Evolutionary conservation across 1,140 invertebrate genomes (phyloP).

Genomic region (Potamilus streckersoni): DNA sequence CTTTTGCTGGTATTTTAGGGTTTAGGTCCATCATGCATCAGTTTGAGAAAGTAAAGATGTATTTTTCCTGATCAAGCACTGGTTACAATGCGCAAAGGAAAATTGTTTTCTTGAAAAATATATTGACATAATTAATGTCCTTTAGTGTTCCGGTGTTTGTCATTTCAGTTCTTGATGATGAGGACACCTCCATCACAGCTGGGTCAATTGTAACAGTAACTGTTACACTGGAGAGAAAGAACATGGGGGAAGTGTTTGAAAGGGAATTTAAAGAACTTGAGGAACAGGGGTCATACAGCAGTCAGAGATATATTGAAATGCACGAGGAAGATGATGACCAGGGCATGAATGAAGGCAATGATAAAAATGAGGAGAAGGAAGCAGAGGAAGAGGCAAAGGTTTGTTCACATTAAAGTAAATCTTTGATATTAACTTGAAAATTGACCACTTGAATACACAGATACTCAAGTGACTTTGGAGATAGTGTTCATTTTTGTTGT

Average conservation of each 20-base stretch:
- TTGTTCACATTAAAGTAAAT: not conserved
- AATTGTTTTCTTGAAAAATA: too few relatives aligned
- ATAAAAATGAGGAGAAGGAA: conserved; percentile 62
- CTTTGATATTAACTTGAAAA: conserved; percentile 19
- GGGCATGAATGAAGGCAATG: conserved; percentile 39
- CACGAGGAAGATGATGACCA: conserved; percentile 31
- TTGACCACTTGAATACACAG: conserved; percentile 51
- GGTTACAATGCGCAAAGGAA: too few relatives aligned
- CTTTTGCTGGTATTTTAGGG: too few relatives aligned
- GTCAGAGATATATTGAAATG: not conserved
- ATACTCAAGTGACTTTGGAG: conserved; percentile 54
- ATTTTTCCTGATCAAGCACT: too few relatives aligned
- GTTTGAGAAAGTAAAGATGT: too few relatives aligned
- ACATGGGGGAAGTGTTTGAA: conserved; percentile 82
- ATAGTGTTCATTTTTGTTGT: not conserved
- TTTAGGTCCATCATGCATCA: too few relatives aligned
- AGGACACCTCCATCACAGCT: conserved; percentile 93
- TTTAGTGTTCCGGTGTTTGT: too few relatives aligned
- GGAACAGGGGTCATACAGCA: conserved; percentile 1
- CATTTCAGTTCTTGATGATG: conserved; percentile 93
- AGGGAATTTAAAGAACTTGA: conserved; percentile 33
- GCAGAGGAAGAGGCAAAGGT: conserved; percentile 47
- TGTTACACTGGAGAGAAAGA: conserved; percentile 83
- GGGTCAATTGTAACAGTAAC: conserved; percentile 98
- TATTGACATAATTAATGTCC: too few relatives aligned